Base-by-base conservation (phyloP, 2,113 vertebrate genomes). In the Mustela lutreola region DNA sequence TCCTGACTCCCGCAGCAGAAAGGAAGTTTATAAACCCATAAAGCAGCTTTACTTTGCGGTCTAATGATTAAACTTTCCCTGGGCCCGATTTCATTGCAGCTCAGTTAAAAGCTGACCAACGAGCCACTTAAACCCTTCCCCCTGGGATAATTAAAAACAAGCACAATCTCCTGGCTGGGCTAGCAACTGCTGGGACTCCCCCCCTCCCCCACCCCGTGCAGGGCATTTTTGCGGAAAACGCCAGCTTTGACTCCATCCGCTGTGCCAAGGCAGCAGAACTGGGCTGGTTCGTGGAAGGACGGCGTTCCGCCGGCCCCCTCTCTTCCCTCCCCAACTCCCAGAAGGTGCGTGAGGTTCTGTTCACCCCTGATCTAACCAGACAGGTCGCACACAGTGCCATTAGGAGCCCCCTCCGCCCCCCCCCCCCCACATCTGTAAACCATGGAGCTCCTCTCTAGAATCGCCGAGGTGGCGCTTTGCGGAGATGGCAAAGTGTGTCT, bases 91-190 rank as follows among this genome's bases (percentile, higher is more conserved):
- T 90, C 78, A 81, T 71, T 96, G 85, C 50, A 91, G 90, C 80
- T 31, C 67, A 95, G 93, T 91, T 97, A 91, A 92, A 84, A 96
- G 95, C 89, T 50, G 56, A 96, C 88, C 95, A 31, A 6, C 56
- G 48, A 95, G 73, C 45, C 4, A 4, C 60, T 84, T 84, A 80
- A 71, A 65, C 83, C 79, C 53, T 67, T 1, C n/a, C 89, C 36
- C 92, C 56, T 22, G 22, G 75, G 39, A 53, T 45, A 65, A 90
- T 42, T 89, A 91, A 45, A 84, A 92, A 67, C 60, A 86, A 87
- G 73, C 86, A 71, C 84, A 90, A 45, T 93, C 62, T 94, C 58
- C 19, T 48, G 58, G 70, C 11, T 33, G 60, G n/a, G 4, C 79
- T 83, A 75, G 91, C 56, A 91, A 63, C 58, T 48, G 62, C 78